These are phyloP conservation scores for Conistra vaccinii DNA, from an alignment of 2,888 invertebrate genomes.

Conservation along the genomic window DNA sequence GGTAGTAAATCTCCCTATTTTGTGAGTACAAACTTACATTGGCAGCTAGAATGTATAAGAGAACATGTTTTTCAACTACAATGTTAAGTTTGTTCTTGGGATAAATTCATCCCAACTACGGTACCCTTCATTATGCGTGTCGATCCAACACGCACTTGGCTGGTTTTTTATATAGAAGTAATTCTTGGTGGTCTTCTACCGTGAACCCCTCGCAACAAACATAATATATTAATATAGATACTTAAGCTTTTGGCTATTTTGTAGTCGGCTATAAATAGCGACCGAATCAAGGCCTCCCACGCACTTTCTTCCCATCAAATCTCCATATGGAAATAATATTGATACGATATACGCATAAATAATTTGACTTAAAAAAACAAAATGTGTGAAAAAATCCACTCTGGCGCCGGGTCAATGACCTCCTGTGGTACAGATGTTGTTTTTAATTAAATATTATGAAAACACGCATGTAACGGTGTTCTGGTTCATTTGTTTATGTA, in stretches of 20 bases:
- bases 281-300: conserved; percentile 34
- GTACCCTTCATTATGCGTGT: too few species aligned
- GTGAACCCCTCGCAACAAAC: neutral
- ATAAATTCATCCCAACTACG: too few species aligned
- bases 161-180: neutral
- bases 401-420: conserved; percentile 39
- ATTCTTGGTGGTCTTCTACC: neutral
- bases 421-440: conserved; percentile 47
- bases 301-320: conserved; percentile 23
- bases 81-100: too few species aligned
- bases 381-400: conserved; percentile 41
- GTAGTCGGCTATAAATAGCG: neutral
- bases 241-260: neutral
- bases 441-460: conserved; percentile 53
- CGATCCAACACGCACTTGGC: too few species aligned
- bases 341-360: conserved; percentile 39
- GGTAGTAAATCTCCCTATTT: too few species aligned
- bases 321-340: conserved; percentile 50
- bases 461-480: conserved; percentile 45
- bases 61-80: too few species aligned
- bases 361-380: conserved; percentile 43
- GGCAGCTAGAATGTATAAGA: too few species aligned
- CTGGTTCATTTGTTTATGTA: conserved; percentile 20
- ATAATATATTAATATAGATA: neutral
- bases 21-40: too few species aligned